Evolutionary conservation across 2,113 vertebrate species (phyloP), one percentile per base, ranked within the genome.

Genomic region (Mesocricetus auratus): DNA sequence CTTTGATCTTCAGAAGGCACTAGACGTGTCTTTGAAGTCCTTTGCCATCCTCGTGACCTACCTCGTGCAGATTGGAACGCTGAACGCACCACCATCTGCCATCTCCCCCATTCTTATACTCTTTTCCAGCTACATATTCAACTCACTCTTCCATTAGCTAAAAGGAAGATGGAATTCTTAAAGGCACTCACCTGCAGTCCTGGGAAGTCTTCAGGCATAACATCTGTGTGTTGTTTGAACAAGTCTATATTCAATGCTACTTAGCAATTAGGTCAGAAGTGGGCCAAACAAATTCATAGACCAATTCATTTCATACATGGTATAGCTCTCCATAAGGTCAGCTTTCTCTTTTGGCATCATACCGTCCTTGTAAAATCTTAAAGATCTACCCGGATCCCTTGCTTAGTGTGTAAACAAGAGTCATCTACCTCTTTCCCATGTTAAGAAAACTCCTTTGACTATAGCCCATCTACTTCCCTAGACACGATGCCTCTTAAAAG

Each of bases 1-100:
- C 91, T 96, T 93, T 96, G 93, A 95, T 96, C 93, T 96, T 96
- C 94, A 97, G 58, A 97, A 88, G 82, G 26, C 60, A 36, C 3
- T 1, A 45, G 56, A 10, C 50, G 24, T 60, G 50, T 73, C 93
- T 92, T 89, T 97, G 90, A 93, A 93, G 73, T 93, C 91, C 89
- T 90, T 64, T 53, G 66, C 92, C 78, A 94, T 83, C 86, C 10
- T 66, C 24, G 62, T 62, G 74, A 94, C 94, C 62, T 90, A 24
- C 81, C 45, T 96, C 78, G 81, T 42, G 39, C 45, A 88, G 77
- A 94, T 96, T 94, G 33, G 74, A 83, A 56, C 73, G 87, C 89
- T 78, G 82, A 47, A 64, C 47, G 79, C 53, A 75, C 56, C 47
- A 69, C 50, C 92, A 82, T 94, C 81, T 79, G 66, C 50, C 12